Conservation (phyloP, 2,888 invertebrate species). For the Sympetrum striolatum region DNA sequence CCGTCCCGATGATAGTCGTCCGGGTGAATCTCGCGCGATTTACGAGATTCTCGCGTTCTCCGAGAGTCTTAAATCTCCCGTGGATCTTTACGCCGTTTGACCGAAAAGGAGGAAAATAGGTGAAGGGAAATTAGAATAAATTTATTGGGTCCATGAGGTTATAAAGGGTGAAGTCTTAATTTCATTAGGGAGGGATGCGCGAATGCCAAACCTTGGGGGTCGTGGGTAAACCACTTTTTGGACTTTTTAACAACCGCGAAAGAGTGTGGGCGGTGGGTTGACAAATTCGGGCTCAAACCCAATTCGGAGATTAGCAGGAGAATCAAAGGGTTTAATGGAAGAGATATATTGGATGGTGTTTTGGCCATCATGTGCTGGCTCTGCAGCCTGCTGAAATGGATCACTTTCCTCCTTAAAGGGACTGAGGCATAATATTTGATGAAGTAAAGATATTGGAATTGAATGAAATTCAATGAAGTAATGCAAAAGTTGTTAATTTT, state of each 20-base stretch:
- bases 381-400: too few species aligned
- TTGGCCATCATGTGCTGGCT: too few species aligned
- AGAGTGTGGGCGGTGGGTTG: conserved; percentile 6
- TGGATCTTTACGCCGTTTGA: neutral
- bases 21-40: neutral
- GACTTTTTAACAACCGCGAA: neutral
- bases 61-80: neutral
- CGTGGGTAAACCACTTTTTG: neutral
- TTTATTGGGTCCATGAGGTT: neutral
- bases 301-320: conserved; percentile 1
- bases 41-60: neutral
- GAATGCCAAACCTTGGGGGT: neutral
- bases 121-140: neutral
- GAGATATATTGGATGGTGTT: neutral
- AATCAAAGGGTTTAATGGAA: neutral
- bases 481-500: too few species aligned
- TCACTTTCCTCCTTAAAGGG: too few species aligned
- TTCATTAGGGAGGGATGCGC: neutral
- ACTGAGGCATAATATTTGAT: too few species aligned
- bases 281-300: conserved; percentile 7
- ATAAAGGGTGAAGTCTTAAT: conserved; percentile 9
- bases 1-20: too few species aligned
- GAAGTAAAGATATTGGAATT: too few species aligned
- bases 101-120: neutral
- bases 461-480: too few species aligned